Percentiles rank a stretch among this genome's conserved stretches.
Evolutionary conservation across 2,113 vertebrate species (phyloP).

Genomic region (Theristicus caerulescens): DNA sequence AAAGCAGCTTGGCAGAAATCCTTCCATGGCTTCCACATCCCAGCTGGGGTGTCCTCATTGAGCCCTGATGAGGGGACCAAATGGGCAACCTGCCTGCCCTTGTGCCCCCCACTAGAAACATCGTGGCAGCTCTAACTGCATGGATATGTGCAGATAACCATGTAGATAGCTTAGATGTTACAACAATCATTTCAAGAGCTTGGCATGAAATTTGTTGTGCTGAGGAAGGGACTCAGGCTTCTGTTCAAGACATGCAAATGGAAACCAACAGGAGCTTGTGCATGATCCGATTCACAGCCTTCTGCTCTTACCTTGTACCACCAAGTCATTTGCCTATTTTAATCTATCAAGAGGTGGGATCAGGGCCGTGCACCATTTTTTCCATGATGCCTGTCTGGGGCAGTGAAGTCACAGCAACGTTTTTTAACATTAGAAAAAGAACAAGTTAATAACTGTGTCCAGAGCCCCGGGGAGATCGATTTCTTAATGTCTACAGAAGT

Average conservation of each 20-base stretch:
- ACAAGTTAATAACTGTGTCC: not conserved
- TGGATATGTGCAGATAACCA: not conserved
- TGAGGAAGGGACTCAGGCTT: not conserved
- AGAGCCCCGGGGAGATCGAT: accelerated
- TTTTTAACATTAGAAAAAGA: not conserved
- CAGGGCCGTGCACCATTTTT: not conserved
- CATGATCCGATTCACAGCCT: not conserved
- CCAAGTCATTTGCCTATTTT: not conserved
- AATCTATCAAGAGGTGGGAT: not conserved
- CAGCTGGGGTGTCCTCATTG: accelerated
- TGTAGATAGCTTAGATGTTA: not conserved
- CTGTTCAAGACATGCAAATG: not conserved
- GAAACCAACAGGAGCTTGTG: not conserved
- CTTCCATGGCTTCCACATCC: not conserved
- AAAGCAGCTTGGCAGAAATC: not conserved
- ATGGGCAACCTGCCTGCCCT: not conserved
- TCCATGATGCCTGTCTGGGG: not conserved
- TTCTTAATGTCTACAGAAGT: not conserved
- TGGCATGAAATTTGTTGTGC: not conserved
- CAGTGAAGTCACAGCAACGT: not conserved
- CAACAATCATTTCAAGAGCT: not conserved
- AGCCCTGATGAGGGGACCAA: not conserved
- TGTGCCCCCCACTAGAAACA: not conserved
- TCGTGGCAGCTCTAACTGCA: not conserved
- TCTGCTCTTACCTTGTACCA: not conserved